Evolutionary conservation across 2,888 invertebrate genomes (phyloP).

Genomic region (Ophion ventricosus): DNA sequence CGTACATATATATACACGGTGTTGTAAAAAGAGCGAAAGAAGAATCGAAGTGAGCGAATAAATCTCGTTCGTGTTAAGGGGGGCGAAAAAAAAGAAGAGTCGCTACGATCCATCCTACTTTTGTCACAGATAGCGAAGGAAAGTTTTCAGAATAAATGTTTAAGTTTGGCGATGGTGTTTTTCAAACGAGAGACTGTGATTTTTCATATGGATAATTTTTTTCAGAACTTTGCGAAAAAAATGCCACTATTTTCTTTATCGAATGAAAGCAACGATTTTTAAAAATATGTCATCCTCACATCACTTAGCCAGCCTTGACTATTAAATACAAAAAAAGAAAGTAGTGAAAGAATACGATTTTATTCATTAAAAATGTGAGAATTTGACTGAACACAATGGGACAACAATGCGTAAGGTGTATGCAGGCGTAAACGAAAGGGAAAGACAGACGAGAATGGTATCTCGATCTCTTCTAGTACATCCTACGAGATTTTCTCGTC

Average conservation of each 20-base stretch:
- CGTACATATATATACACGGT: not conserved
- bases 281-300: no score
- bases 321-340: not conserved
- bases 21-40: conserved; percentile 26
- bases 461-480: not conserved
- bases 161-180: conserved; percentile 33
- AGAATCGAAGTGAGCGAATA: conserved; percentile 54
- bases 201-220: conserved; percentile 1
- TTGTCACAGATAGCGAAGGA: conserved; percentile 42
- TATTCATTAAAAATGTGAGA: not conserved
- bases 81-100: conserved; percentile 28
- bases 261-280: not conserved
- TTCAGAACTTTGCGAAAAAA: conserved; percentile 12
- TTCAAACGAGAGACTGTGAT: not conserved
- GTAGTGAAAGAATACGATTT: not conserved
- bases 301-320: not conserved
- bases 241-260: not conserved
- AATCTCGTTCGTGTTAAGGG: conserved; percentile 45
- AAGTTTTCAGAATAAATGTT: conserved; percentile 49
- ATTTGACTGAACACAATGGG: not conserved
- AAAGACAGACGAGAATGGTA: conserved; percentile 11
- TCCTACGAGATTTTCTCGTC: conserved; percentile 9
- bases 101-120: conserved; percentile 59
- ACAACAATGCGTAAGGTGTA: not conserved
- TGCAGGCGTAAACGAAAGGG: not conserved